These are phyloP conservation scores for Grantiella picta DNA, from an alignment of 2,113 vertebrate genomes.

Conservation along the genomic window DNA sequence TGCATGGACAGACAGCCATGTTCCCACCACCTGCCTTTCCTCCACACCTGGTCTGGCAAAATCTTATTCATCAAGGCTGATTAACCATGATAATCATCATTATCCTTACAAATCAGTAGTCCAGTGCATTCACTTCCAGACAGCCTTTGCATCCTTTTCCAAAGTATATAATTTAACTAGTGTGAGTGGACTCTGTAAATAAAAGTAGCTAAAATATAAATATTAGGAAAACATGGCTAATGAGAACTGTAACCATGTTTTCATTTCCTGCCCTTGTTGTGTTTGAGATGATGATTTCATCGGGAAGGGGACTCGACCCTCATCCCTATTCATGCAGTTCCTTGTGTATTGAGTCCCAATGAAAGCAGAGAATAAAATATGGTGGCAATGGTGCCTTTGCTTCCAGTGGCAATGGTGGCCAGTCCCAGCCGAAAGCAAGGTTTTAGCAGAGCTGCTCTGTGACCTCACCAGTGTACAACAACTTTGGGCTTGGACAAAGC, in stretches of 20 bases:
- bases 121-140: background rate
- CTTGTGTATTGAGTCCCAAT: background rate
- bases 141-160: background rate
- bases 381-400: background rate
- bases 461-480: background rate
- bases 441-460: background rate
- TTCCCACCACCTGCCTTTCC: background rate
- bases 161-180: background rate
- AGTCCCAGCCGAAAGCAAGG: background rate
- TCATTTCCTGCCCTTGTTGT: slow-evolving; percentile 22
- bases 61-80: background rate
- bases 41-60: background rate
- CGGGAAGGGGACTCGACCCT: background rate
- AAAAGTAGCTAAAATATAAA: slow-evolving; percentile 40
- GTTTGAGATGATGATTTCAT: background rate
- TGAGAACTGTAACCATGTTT: background rate
- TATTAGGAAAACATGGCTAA: slow-evolving; percentile 14
- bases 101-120: background rate
- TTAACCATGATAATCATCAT: background rate
- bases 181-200: slow-evolving; percentile 2
- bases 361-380: background rate
- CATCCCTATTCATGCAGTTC: background rate
- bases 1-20: background rate
- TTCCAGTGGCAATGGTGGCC: background rate
- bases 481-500: background rate